phyloP scores from a whole-genome alignment of 1,140 invertebrate species.

The Eupeodes corollae region DNA sequence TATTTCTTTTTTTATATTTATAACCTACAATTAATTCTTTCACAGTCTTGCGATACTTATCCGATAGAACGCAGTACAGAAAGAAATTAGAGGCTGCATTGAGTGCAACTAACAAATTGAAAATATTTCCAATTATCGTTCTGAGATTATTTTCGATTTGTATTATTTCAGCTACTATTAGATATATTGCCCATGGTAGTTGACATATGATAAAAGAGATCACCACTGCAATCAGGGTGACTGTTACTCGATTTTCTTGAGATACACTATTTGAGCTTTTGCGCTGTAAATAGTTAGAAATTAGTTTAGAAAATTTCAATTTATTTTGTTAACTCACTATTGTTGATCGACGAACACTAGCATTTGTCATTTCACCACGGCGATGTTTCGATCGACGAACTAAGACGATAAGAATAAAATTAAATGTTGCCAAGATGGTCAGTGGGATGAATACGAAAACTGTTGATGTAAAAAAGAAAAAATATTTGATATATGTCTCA shows the following conservation, averaged over 20 bases:
- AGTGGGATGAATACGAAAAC: conserved; percentile 57
- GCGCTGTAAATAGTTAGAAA: conserved; percentile 10
- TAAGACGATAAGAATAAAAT: conserved; percentile 55
- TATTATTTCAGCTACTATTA: conserved; percentile 19
- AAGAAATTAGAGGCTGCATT: conserved; percentile 67
- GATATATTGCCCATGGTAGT: conserved; percentile 47
- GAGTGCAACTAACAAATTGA: conserved; percentile 57
- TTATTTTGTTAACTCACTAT: conserved; percentile 16
- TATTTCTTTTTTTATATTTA: conserved; percentile 11
- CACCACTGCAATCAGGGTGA: conserved; percentile 64
- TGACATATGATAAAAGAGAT: conserved; percentile 64
- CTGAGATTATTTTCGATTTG: conserved; percentile 20
- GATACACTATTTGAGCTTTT: conserved; percentile 24
- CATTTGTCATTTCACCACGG: conserved; percentile 45
- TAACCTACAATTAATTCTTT: conserved; percentile 46
- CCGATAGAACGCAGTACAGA: conserved; percentile 64
- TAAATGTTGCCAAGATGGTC: conserved; percentile 56
- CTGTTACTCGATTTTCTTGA: conserved; percentile 61
- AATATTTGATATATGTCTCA: conserved; percentile 47
- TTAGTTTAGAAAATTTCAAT: neutral
- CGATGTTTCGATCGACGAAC: conserved; percentile 47
- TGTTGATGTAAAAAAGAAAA: conserved; percentile 55
- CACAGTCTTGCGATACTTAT: conserved; percentile 63
- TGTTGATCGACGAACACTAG: conserved; percentile 27
- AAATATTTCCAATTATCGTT: conserved; percentile 51